Conservation (phyloP, 2,888 invertebrate genomes). For the Flabesymbios commensalis region DNA sequence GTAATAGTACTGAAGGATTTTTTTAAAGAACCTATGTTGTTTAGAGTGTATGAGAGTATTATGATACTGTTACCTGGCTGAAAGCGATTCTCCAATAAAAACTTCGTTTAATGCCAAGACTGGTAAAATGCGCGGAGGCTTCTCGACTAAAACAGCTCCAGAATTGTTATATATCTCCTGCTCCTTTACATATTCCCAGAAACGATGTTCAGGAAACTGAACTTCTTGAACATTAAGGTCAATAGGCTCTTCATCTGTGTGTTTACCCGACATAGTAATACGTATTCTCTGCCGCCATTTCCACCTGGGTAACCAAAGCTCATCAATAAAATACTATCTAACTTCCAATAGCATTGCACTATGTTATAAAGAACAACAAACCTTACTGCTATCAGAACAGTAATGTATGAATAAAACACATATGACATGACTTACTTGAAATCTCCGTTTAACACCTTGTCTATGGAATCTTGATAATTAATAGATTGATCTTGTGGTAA, state of each 20-base stretch:
- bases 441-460: conserved; percentile 70
- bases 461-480: conserved; percentile 78
- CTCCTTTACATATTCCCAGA: conserved; percentile 58
- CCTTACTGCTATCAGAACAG: background rate
- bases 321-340: too few relatives aligned
- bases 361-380: background rate
- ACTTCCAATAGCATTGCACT: background rate
- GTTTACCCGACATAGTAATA: conserved; percentile 77
- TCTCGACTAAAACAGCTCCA: background rate
- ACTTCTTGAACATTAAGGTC: conserved; percentile 75
- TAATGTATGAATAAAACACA: background rate
- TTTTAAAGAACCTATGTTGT: too few relatives aligned
- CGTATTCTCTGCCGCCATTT: conserved; percentile 86
- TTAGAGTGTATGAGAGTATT: too few relatives aligned
- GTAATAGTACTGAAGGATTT: too few relatives aligned
- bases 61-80: too few relatives aligned
- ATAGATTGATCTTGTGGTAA: conserved; percentile 83
- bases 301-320: conserved; percentile 68
- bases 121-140: conserved; percentile 69
- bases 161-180: conserved; percentile 34
- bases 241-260: conserved; percentile 70
- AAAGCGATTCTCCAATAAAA: conserved; percentile 93
- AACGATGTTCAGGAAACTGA: conserved; percentile 65
- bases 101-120: conserved; percentile 97
- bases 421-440: conserved; percentile 65